Evolutionary conservation across 2,888 invertebrate genomes (phyloP).

Genomic region (Acheta domesticus): DNA sequence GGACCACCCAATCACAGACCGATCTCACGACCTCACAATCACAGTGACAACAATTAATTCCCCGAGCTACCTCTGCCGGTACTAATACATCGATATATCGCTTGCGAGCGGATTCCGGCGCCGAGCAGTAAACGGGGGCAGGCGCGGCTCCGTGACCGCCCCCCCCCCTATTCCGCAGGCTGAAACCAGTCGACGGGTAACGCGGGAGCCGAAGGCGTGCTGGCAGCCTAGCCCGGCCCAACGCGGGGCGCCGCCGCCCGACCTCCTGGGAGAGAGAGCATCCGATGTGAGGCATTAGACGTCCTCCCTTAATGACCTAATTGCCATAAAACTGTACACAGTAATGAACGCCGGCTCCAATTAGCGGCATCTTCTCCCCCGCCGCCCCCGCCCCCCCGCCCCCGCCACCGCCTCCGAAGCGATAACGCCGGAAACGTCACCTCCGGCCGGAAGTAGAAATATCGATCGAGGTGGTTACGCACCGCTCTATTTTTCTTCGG

Average conservation of each 20-base stretch:
- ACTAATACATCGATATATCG: too few species aligned
- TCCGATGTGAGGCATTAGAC: not conserved
- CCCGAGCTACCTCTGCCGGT: too few species aligned
- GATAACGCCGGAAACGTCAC: slow-evolving; percentile 1
- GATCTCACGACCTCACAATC: too few species aligned
- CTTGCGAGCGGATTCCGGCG: too few species aligned
- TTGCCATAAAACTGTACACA: slow-evolving; percentile 18
- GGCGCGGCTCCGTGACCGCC: too few species aligned
- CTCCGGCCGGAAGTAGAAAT: not conserved
- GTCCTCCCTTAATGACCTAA: not conserved
- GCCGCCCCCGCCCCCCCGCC: not conserved
- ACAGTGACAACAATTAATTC: too few species aligned
- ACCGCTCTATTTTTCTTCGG: not conserved
- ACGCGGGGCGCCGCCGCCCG: not conserved
- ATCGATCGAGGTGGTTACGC: not conserved
- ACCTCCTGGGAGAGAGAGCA: slow-evolving; percentile 12
- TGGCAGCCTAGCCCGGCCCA: not conserved
- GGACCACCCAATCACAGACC: too few species aligned
- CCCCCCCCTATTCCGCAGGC: not conserved
- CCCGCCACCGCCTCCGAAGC: not conserved
- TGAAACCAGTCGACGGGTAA: not conserved
- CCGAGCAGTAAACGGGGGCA: not conserved
- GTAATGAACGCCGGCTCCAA: slow-evolving; percentile 10
- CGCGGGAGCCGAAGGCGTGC: not conserved
- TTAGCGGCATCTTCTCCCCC: not conserved